A percentile compares a stretch with the other conserved stretches of the same genome.
Conservation (phyloP, 2,797 vertebrate genomes). For the Chiloscyllium punctatum region DNA sequence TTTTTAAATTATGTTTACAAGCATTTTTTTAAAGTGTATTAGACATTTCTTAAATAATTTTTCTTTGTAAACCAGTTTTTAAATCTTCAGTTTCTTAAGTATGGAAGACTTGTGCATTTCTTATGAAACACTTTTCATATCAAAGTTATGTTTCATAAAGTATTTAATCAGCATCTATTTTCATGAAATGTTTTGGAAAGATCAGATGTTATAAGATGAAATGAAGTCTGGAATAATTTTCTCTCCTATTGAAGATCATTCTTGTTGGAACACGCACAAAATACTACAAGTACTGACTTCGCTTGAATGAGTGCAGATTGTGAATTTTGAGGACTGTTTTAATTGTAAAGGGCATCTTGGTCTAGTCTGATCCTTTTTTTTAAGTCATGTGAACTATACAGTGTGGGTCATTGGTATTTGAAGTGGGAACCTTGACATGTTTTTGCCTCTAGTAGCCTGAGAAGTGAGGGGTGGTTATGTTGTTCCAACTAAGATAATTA, state of each 20-base stretch:
- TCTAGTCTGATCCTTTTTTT: background rate
- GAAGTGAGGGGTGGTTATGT: background rate
- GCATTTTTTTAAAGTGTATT: background rate
- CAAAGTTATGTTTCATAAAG: background rate
- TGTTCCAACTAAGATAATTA: background rate
- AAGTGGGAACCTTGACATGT: background rate
- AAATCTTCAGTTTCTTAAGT: background rate
- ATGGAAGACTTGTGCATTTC: background rate
- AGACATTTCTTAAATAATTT: constrained; percentile 40
- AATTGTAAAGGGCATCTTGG: background rate
- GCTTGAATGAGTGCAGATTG: too few species aligned
- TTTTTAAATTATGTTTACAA: background rate
- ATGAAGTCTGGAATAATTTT: background rate
- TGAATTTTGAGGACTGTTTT: background rate
- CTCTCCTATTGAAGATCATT: background rate
- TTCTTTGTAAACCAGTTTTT: constrained; percentile 36
- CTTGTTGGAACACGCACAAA: background rate
- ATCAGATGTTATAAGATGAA: background rate
- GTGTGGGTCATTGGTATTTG: background rate
- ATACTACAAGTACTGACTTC: background rate
- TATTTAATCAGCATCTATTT: too few species aligned
- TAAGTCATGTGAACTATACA: background rate
- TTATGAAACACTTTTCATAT: background rate
- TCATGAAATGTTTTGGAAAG: background rate
- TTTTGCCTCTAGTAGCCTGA: background rate